Conservation (phyloP, 2,797 vertebrate species). For the Peromyscus nudipes region DNA sequence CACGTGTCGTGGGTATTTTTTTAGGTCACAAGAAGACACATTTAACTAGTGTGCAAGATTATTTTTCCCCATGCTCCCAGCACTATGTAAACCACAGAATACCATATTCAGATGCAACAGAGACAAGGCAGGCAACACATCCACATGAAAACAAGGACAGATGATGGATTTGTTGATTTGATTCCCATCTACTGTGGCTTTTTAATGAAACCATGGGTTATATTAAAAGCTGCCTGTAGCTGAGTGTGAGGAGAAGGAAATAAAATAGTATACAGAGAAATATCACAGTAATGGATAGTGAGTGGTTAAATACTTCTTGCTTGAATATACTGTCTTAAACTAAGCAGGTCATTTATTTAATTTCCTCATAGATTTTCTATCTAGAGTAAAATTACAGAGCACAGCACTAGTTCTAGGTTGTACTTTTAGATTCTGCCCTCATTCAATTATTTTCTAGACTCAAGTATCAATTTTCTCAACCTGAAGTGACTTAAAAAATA, state of each 20-base stretch:
- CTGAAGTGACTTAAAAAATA: neutral
- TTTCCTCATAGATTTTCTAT: neutral
- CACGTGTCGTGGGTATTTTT: neutral
- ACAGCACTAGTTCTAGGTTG: neutral
- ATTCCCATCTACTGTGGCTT: neutral
- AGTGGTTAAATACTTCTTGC: neutral
- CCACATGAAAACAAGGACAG: neutral
- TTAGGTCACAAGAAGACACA: neutral
- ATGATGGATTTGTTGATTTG: neutral
- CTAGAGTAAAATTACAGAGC: neutral
- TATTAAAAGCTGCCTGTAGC: neutral
- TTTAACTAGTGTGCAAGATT: neutral
- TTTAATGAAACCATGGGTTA: constrained; percentile 5
- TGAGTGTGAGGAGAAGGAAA: neutral
- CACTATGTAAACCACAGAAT: neutral
- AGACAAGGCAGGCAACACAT: neutral
- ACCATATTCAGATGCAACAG: neutral
- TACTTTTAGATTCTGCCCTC: neutral
- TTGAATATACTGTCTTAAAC: neutral
- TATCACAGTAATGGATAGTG: neutral
- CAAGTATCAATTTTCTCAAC: neutral
- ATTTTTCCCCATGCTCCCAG: neutral
- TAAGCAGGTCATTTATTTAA: neutral
- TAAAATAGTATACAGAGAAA: neutral
- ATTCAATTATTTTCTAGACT: neutral